Percentiles rank a stretch among this genome's conserved stretches.
These are phyloP conservation scores for Eupithecia tripunctaria DNA, from an alignment of 2,888 invertebrate species.

Conservation along the genomic window DNA sequence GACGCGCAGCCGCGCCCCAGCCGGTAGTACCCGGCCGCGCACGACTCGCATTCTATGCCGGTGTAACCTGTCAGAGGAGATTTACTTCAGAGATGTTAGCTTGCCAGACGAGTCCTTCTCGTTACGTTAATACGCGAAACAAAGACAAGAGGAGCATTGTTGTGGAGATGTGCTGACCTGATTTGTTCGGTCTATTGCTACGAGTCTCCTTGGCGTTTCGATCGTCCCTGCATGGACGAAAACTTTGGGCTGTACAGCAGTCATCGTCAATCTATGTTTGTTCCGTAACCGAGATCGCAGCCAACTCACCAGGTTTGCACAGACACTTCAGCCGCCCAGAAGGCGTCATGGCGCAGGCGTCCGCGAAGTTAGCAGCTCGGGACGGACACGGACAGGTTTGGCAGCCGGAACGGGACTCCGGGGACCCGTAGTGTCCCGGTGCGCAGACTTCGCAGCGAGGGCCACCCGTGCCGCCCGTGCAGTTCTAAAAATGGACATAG, in stretches of 20 bases:
- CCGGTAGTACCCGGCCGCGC: conserved; percentile 87
- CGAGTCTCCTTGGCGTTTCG: background rate
- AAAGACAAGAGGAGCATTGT: background rate
- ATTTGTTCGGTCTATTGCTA: background rate
- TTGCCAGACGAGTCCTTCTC: background rate
- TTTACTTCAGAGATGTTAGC: background rate
- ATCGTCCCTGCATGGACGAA: background rate
- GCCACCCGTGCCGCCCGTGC: conserved; percentile 92
- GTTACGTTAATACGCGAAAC: background rate
- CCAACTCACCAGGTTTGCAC: conserved; percentile 84
- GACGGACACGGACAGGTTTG: conserved; percentile 95
- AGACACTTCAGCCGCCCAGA: conserved; percentile 87
- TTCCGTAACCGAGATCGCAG: background rate
- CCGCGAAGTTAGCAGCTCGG: conserved; percentile 91
- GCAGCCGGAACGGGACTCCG: conserved; percentile 87
- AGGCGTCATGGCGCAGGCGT: conserved; percentile 87
- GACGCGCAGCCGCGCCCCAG: conserved; percentile 88
- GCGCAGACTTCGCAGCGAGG: conserved; percentile 93
- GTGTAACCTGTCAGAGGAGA: conserved; percentile 83
- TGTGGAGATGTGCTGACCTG: background rate
- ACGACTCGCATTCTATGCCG: conserved; percentile 88
- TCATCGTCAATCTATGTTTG: background rate
- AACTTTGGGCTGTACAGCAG: background rate
- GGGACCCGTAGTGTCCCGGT: conserved; percentile 93
- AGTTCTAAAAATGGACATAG: conserved; percentile 86